Evolutionary conservation across 2,113 vertebrate genomes (phyloP), one percentile per base, ranked within the genome.

Genomic region (Plectropomus leopardus): DNA sequence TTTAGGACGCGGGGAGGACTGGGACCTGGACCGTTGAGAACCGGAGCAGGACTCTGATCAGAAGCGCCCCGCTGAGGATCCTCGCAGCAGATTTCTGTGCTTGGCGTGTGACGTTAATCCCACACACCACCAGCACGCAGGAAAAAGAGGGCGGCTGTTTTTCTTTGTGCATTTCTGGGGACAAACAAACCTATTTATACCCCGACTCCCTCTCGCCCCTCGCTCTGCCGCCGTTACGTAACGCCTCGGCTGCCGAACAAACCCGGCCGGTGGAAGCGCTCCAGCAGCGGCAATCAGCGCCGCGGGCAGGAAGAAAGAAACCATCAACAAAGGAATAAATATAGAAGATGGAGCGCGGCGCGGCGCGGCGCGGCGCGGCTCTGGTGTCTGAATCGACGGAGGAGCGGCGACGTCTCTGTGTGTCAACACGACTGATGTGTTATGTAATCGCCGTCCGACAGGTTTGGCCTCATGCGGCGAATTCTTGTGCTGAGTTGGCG

Each of bases 161-260:
- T 54, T 59, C 63, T 61, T n/a, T 53, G 54, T 30, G 72, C 55
- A 53, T 60, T 69, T 76, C 58, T 26, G 54, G 30, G 61, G 54
- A 84, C 58, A 85, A 83, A 67, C 58, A 53, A 51, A 72, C 54
- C 59, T 65, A 81, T 82, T 79, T 86, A 72, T 80, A 71, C 36
- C 58, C 61, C 1, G 0, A n/a, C 28, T 64, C 70, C 73, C 66
- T 48, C 19, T 54, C 15, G 30, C 59, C 54, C 76, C 76, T 26
- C 47, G 28, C 60, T 32, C 16, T n/a, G n/a, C n/a, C n/a, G n/a
- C 19, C n/a, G 71, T 89, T 86, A 71, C n/a, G 44, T 64, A 87
- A 87, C 23, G 19, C 13, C 1, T 70, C 71, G 54, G 74, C 60
- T 60, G 42, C 28, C 50, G 26, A 82, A 55, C 80, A 82, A 77